Percentiles rank a stretch among this genome's conserved stretches.
Evolutionary conservation across 2,113 vertebrate species (phyloP).

Genomic region (Corvus moneduloides): DNA sequence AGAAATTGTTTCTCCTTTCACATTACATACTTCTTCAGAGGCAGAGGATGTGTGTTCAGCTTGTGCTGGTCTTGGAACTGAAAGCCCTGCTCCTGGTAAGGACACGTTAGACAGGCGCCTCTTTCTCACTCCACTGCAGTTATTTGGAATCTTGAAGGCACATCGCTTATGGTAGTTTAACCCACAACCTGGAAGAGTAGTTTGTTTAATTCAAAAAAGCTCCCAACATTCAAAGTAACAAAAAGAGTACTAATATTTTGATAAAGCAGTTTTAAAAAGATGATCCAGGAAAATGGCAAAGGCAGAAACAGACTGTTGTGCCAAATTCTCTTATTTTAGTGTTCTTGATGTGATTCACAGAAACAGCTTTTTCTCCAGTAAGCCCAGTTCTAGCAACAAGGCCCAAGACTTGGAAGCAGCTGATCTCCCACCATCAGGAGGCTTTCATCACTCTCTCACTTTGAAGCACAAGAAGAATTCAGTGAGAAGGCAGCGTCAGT

Average conservation of each 20-base stretch:
- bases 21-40: slow-evolving; percentile 85
- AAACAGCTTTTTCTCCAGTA: not conserved
- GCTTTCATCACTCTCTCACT: not conserved
- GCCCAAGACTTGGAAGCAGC: not conserved
- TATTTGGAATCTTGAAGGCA: slow-evolving; percentile 98
- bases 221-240: not conserved
- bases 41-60: slow-evolving; percentile 78
- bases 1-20: not conserved
- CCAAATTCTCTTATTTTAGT: not conserved
- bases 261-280: not conserved
- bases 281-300: not conserved
- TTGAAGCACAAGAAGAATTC: not conserved
- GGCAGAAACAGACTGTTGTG: not conserved
- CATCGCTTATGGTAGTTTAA: slow-evolving; percentile 98
- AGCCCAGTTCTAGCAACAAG: not conserved
- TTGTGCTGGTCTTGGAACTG: slow-evolving; percentile 84
- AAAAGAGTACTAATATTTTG: not conserved
- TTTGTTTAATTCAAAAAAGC: not conserved
- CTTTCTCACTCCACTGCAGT: slow-evolving; percentile 94
- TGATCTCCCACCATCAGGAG: not conserved
- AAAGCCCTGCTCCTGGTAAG: slow-evolving; percentile 87
- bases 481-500: not conserved
- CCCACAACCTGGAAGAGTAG: slow-evolving; percentile 84
- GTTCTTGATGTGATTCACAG: not conserved
- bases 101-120: slow-evolving; percentile 93